A percentile compares a stretch with the other conserved stretches of the same genome.
These are phyloP conservation scores for Rutpela maculata DNA, from an alignment of 2,888 invertebrate genomes.

Conservation along the genomic window DNA sequence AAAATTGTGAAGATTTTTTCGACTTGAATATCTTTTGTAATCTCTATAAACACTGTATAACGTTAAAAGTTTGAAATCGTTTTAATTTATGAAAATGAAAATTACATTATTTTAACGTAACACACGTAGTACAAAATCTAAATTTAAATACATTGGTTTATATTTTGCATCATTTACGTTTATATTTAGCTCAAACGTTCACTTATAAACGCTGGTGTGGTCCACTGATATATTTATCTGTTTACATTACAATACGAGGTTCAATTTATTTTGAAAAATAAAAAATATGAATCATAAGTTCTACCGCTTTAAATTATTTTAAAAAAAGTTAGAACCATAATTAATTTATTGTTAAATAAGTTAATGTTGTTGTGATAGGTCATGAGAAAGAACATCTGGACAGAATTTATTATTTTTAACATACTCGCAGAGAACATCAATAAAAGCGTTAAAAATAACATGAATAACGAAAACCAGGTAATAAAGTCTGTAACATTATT, in stretches of 20 bases:
- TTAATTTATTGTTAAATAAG: slow-evolving; percentile 10
- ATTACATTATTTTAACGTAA: neutral
- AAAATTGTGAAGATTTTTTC: too few relatives aligned
- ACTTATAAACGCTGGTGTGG: neutral
- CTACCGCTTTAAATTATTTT: neutral
- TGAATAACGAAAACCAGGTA: slow-evolving; percentile 13
- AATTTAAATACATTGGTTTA: neutral
- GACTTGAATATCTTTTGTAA: too few relatives aligned
- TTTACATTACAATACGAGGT: neutral
- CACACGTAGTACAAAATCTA: neutral
- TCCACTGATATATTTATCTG: neutral
- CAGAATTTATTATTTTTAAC: slow-evolving; percentile 20
- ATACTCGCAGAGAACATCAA: neutral
- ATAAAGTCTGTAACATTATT: neutral
- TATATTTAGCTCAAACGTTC: neutral
- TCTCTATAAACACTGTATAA: too few relatives aligned
- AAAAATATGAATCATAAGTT: slow-evolving; percentile 12
- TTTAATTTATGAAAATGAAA: neutral
- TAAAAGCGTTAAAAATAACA: slow-evolving; percentile 2
- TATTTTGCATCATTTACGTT: neutral
- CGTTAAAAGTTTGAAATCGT: neutral
- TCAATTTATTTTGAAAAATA: neutral
- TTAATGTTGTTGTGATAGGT: slow-evolving; percentile 28
- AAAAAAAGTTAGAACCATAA: slow-evolving; percentile 13
- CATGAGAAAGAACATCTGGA: slow-evolving; percentile 33